phyloP scores from a whole-genome alignment of 2,797 vertebrate species.

The Spizella passerina region DNA sequence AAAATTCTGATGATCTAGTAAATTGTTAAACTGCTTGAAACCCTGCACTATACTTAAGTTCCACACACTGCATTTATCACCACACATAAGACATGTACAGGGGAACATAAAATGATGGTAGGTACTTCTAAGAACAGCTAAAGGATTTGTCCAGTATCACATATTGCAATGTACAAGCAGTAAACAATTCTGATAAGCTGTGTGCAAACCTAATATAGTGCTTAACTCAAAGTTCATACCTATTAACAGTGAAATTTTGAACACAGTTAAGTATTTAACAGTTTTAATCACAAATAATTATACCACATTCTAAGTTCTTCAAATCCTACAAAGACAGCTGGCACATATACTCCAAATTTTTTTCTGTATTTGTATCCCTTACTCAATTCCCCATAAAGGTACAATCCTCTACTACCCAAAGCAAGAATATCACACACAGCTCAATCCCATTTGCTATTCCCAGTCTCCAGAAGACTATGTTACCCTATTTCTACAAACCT shows the following conservation, averaged over 20 bases:
- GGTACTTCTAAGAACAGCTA: neutral
- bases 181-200: neutral
- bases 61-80: neutral
- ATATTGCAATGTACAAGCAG: neutral
- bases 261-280: neutral
- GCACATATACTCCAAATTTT: neutral
- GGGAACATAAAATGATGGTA: neutral
- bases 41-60: neutral
- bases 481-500: neutral
- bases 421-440: neutral
- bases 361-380: neutral
- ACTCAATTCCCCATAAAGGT: neutral
- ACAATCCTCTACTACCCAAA: neutral
- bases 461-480: neutral
- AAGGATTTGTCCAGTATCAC: neutral
- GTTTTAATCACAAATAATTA: neutral
- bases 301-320: neutral
- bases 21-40: slow-evolving; percentile 7
- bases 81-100: neutral
- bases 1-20: neutral
- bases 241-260: neutral
- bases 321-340: neutral
- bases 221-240: neutral
- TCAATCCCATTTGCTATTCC: neutral
- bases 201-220: neutral